Base-by-base conservation (phyloP, 1,140 invertebrate genomes). In the Procambarus clarkii region DNA sequence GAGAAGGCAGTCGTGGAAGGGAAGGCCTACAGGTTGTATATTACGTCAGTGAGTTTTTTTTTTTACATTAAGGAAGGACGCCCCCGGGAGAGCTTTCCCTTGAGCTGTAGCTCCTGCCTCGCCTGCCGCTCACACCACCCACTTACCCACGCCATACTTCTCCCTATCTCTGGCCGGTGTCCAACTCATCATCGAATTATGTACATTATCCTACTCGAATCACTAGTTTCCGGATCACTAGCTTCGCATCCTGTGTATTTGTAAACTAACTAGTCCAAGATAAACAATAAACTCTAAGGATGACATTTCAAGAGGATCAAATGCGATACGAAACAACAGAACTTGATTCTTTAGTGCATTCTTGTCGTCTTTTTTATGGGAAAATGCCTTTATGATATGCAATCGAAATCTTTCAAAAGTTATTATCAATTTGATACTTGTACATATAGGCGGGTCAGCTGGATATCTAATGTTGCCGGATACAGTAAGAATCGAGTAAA, bases 121-220 rank as follows among this genome's bases (percentile, higher is more conserved):
- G n/a, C 34, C 18, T 13, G n/a, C 34, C 45, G 45, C 21, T 24
- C 15, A 7, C 2, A 11, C 45, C 44, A 18, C 0, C 11, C 71
- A 90, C 89, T 93, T 87, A 94, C 93, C 94, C 50, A 94, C 94
- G 21, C 93, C 94, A 93, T 94, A 94, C 93, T 93, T 94, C 74
- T 94, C 94, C 76, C 92, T 93, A 69, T 94, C 94, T 89, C 92
- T 93, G 9, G 94, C 94, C 87, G 91, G 91, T 58, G 93, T 93
- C 94, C 94, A 94, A 85, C 92, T 93, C 79, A 83, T 78, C 54
- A 60, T 82, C 58, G 80, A 76, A 90, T n/a, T 21, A 21, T 21
- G 64, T n/a, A 69, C 92, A 84, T 80, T 84, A 88, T 69, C 87
- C 64, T 13, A 9, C 45, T 79, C 13, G 58, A 86, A 81, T 83